A percentile compares a stretch with the other conserved stretches of the same genome.
phyloP scores from a whole-genome alignment of 2,797 vertebrate genomes.

The Gorsachius magnificus region DNA sequence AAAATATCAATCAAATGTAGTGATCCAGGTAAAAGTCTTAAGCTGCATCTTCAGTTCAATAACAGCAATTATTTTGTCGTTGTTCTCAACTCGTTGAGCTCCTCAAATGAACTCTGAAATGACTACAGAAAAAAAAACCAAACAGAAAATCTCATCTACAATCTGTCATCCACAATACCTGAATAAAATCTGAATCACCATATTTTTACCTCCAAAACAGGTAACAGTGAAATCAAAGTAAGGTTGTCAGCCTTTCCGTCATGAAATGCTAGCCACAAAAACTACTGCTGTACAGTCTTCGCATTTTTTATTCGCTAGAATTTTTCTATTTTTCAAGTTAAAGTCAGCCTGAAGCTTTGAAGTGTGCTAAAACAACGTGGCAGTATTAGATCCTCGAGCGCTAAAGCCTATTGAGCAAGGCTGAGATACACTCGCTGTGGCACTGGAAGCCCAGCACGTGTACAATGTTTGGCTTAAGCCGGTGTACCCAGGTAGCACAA shows the following conservation, averaged over 20 bases:
- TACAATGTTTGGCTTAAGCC: not conserved
- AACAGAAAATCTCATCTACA: not conserved
- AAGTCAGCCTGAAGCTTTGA: not conserved
- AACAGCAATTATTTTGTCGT: constrained; percentile 47
- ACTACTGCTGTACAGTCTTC: not conserved
- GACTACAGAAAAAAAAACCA: not conserved
- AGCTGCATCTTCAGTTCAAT: constrained; percentile 3
- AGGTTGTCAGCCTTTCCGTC: not conserved
- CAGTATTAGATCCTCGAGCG: not conserved
- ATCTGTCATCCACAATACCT: not conserved
- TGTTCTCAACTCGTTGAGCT: not conserved
- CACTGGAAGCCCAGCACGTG: not conserved
- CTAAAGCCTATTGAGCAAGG: not conserved
- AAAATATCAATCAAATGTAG: constrained; percentile 51
- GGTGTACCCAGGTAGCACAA: not conserved
- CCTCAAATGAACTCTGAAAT: constrained; percentile 19
- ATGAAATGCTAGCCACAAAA: not conserved
- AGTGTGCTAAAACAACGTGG: not conserved
- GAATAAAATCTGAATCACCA: not conserved
- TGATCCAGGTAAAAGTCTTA: constrained; percentile 39
- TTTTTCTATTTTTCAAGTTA: not conserved
- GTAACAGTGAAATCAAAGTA: not conserved
- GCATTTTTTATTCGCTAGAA: not conserved
- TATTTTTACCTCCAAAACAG: not conserved
- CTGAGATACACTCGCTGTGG: not conserved